Evolutionary conservation across 1,140 invertebrate species (phyloP).

Genomic region (Rhopalosiphum padi): DNA sequence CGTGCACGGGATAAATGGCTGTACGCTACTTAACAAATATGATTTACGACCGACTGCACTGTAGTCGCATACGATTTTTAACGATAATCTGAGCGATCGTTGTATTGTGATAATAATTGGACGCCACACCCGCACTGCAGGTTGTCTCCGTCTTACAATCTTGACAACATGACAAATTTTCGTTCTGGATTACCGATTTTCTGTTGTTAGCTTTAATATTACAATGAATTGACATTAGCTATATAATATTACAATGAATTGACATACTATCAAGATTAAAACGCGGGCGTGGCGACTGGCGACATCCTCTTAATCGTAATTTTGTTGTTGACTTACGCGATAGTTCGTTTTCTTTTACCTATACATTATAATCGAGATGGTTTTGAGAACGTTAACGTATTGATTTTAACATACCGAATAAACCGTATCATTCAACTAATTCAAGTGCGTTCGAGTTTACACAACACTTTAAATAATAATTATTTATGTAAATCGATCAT

Average conservation of each 20-base stretch:
- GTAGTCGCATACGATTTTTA: not conserved
- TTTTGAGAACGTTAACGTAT: not conserved
- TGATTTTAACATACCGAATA: not conserved
- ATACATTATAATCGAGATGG: too few relatives aligned
- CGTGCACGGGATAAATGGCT: not conserved
- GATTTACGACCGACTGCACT: not conserved
- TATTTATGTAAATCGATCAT: not conserved
- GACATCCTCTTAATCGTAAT: not conserved
- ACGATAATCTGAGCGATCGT: not conserved
- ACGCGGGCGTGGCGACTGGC: not conserved
- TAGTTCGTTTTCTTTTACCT: not conserved
- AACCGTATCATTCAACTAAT: not conserved
- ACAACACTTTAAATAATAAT: not conserved
- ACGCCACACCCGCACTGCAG: not conserved
- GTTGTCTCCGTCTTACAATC: not conserved
- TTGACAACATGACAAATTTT: not conserved
- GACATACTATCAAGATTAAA: not conserved
- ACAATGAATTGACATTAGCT: not conserved
- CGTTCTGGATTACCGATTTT: too few relatives aligned
- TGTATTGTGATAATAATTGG: not conserved
- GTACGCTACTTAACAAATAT: not conserved
- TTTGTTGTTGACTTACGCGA: not conserved
- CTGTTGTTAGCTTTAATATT: not conserved
- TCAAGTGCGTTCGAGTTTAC: not conserved
- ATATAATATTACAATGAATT: not conserved